phyloP scores from a whole-genome alignment of 2,113 vertebrate species.

The Phylloscopus whistleri region DNA sequence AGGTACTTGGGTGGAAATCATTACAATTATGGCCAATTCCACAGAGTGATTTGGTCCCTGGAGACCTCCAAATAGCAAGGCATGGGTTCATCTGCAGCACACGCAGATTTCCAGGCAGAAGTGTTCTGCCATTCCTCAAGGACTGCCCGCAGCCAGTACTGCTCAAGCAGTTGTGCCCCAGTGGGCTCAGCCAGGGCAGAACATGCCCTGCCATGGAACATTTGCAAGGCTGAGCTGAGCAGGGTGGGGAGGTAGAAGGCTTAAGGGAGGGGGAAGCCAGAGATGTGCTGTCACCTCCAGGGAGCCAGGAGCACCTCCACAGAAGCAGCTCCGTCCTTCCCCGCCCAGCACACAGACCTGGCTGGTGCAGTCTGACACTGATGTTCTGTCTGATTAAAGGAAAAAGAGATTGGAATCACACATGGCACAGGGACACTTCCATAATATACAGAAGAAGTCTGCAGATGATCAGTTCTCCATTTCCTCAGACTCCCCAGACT shows the following conservation, averaged over 20 bases:
- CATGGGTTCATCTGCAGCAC: rapidly evolving
- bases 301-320: not conserved
- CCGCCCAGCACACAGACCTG: not conserved
- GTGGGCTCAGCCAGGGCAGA: not conserved
- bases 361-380: not conserved
- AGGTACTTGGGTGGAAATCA: not conserved
- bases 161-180: not conserved
- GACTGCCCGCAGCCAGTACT: not conserved
- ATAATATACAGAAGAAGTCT: not conserved
- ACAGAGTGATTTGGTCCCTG: not conserved
- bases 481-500: constrained; percentile 7
- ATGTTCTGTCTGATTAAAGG: not conserved
- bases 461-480: not conserved
- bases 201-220: not conserved
- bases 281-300: not conserved
- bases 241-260: not conserved
- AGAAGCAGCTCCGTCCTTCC: not conserved
- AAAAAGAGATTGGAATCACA: not conserved
- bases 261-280: not conserved
- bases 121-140: not conserved
- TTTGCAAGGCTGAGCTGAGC: not conserved
- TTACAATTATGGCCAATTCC: not conserved
- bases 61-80: not conserved
- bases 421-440: not conserved
- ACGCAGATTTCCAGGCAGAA: not conserved